phyloP scores from a whole-genome alignment of 2,797 vertebrate species.

The Myoxocephalus aenaeus region DNA sequence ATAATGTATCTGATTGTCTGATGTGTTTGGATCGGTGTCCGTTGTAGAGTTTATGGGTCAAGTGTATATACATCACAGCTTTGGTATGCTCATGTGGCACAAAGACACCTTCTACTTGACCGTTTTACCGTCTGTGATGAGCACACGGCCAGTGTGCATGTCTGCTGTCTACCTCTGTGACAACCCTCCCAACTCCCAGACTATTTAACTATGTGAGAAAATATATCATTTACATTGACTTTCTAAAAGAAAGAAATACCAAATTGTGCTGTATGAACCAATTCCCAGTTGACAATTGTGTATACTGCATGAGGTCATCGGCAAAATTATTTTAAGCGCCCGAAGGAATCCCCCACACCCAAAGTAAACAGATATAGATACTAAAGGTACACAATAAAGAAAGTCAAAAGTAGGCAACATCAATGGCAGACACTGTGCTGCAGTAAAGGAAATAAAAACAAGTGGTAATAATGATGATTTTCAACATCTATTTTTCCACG shows the following conservation, averaged over 20 bases:
- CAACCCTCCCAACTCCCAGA: constrained; percentile 55
- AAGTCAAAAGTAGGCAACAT: constrained; percentile 60
- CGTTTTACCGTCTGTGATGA: constrained; percentile 56
- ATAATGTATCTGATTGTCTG: constrained; percentile 47
- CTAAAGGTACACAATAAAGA: constrained; percentile 72
- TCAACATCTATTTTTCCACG: constrained; percentile 74
- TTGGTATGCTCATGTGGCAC: constrained; percentile 47
- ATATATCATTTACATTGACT: constrained; percentile 69
- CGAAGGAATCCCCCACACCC: constrained; percentile 73
- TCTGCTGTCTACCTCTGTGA: constrained; percentile 49
- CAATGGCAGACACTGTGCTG: constrained; percentile 63
- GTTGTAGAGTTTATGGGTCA: constrained; percentile 6
- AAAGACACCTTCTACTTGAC: constrained; percentile 42
- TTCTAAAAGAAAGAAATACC: constrained; percentile 6
- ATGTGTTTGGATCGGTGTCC: constrained; percentile 37
- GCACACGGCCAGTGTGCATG: constrained; percentile 31
- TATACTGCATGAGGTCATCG: constrained; percentile 75
- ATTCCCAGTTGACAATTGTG: constrained; percentile 64
- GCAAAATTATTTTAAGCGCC: constrained; percentile 68
- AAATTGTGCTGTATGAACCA: constrained; percentile 52
- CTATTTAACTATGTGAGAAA: constrained; percentile 60
- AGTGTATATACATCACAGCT: constrained; percentile 31
- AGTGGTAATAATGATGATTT: constrained; percentile 70
- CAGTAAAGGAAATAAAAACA: constrained; percentile 70
- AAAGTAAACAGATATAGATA: constrained; percentile 81